Conservation (phyloP, 2,888 invertebrate genomes). For the Mesorhabditis spiculigera region DNA sequence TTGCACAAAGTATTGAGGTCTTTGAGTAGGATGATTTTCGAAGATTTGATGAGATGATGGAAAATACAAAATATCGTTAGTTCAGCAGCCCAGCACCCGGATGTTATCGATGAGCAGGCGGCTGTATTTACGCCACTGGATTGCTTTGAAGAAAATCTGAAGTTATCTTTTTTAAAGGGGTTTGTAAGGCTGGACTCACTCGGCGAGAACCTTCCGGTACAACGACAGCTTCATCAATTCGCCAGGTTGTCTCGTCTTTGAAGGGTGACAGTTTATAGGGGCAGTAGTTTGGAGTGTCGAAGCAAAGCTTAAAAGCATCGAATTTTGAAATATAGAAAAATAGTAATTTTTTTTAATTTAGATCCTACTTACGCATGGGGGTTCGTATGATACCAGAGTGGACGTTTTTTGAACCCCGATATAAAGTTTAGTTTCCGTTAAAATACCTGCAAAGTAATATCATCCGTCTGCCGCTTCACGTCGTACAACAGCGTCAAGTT, state of each 20-base stretch:
- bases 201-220: not conserved
- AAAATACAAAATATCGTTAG: not conserved
- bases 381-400: no score
- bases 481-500: constrained; percentile 1
- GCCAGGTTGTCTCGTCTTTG: not conserved
- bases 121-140: not conserved
- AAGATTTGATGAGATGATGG: no score
- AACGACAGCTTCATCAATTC: constrained; percentile 3
- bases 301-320: not conserved
- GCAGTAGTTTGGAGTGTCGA: constrained; percentile 1
- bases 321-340: no score
- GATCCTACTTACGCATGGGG: no score
- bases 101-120: constrained; percentile 1
- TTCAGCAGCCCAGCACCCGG: not conserved
- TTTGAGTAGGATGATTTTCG: no score
- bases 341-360: no score
- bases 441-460: constrained; percentile 3
- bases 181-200: not conserved
- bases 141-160: not conserved
- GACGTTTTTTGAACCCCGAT: not conserved
- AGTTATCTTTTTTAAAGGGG: not conserved
- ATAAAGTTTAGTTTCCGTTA: not conserved
- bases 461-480: not conserved
- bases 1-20: no score
- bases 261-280: not conserved